These are phyloP conservation scores for Zaprionus ghesquierei DNA, from an alignment of 1,140 invertebrate species.

Conservation along the genomic window DNA sequence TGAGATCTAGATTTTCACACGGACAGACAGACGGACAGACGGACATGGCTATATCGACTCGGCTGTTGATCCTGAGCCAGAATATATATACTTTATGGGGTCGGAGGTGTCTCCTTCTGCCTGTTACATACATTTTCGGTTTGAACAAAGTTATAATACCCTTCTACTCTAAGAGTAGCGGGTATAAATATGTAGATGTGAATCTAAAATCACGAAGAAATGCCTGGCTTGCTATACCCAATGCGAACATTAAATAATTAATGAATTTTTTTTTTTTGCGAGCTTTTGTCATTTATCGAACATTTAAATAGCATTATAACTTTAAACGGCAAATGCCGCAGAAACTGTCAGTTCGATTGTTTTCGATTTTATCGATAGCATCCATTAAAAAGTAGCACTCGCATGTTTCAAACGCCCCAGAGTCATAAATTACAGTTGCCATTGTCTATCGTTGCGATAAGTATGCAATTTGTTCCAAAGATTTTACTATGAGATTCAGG, in stretches of 20 bases:
- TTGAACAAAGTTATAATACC: too few relatives aligned
- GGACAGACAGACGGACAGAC: too few relatives aligned
- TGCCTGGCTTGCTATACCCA: background rate
- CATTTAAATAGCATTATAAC: conserved; percentile 12
- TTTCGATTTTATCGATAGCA: conserved; percentile 14
- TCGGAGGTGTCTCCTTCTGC: too few relatives aligned
- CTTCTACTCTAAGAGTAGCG: too few relatives aligned
- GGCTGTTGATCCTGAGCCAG: too few relatives aligned
- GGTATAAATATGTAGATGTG: too few relatives aligned
- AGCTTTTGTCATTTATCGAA: conserved; percentile 8
- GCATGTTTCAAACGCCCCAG: conserved; percentile 22
- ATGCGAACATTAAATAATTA: conserved; percentile 8
- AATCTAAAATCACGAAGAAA: background rate
- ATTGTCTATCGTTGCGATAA: background rate
- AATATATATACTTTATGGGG: too few relatives aligned
- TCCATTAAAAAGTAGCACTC: conserved; percentile 50
- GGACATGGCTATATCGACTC: too few relatives aligned
- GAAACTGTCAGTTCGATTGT: conserved; percentile 19
- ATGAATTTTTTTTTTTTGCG: conserved; percentile 12
- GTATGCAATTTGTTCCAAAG: conserved; percentile 4
- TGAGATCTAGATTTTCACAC: too few relatives aligned
- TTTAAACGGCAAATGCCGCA: conserved; percentile 23
- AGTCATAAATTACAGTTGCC: conserved; percentile 14
- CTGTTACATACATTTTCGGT: too few relatives aligned
- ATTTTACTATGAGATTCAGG: background rate